A percentile compares a stretch with the other conserved stretches of the same genome.
phyloP scores from a whole-genome alignment of 2,888 invertebrate genomes.

The Schizaphis graminum region DNA sequence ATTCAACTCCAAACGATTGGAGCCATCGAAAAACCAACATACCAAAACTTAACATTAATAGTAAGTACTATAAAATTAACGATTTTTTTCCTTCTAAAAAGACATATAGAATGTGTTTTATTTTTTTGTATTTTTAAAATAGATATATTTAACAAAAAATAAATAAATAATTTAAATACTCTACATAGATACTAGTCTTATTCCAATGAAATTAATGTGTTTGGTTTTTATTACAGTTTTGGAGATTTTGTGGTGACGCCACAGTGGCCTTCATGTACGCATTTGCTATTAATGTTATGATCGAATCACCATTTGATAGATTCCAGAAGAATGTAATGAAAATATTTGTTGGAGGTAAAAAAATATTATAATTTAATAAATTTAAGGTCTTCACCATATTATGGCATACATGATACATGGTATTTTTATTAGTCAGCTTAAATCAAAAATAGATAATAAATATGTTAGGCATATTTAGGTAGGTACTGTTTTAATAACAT shows the following conservation, averaged over 20 bases:
- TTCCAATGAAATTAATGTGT: background rate
- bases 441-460: too few relatives aligned
- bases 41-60: conserved; percentile 49
- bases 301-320: conserved; percentile 63
- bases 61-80: background rate
- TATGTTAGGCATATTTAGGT: too few relatives aligned
- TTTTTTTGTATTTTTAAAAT: background rate
- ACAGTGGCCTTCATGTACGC: conserved; percentile 54
- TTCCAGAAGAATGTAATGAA: conserved; percentile 63
- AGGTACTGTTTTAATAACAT: too few relatives aligned
- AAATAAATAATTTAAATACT: background rate
- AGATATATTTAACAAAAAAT: background rate
- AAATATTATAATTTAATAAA: background rate
- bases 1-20: conserved; percentile 58
- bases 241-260: conserved; percentile 49
- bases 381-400: background rate
- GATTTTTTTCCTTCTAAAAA: background rate
- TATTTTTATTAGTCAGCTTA: too few relatives aligned
- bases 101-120: background rate
- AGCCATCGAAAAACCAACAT: conserved; percentile 54
- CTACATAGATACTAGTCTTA: background rate
- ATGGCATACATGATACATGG: background rate
- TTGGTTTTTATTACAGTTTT: background rate
- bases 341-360: conserved; percentile 57
- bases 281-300: conserved; percentile 58